Conservation (phyloP, 2,113 vertebrate genomes). For the Taurulus bubalis region DNA sequence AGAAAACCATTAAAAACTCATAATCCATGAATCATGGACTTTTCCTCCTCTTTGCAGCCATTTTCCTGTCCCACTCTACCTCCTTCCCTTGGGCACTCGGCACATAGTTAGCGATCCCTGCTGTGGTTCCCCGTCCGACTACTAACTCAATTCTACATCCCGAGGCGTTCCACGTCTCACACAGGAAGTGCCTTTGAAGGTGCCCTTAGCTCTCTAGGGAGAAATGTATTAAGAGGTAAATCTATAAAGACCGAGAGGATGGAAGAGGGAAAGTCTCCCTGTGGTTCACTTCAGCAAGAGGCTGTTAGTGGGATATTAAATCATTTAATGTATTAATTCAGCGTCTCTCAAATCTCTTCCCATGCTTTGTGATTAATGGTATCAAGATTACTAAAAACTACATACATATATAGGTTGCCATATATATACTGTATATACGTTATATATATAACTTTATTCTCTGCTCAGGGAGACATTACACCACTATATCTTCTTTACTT, state of each 20-base stretch:
- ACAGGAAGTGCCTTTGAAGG: conserved; percentile 56
- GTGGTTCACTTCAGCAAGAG: conserved; percentile 27
- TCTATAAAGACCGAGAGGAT: conserved; percentile 30
- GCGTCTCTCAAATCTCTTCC: not conserved
- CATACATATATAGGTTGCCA: too few species aligned
- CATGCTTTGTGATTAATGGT: not conserved
- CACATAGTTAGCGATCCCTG: conserved; percentile 51
- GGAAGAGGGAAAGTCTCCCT: conserved; percentile 9
- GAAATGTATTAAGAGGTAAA: conserved; percentile 32
- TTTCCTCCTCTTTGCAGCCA: conserved; percentile 35
- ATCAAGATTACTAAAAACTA: conserved; percentile 1
- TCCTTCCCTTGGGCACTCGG: conserved; percentile 44
- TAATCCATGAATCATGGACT: conserved; percentile 66
- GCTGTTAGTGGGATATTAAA: conserved; percentile 10
- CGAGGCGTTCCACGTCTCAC: conserved; percentile 32
- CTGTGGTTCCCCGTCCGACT: conserved; percentile 37
- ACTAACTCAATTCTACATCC: conserved; percentile 52
- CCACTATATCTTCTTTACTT: too few species aligned
- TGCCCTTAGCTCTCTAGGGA: conserved; percentile 45
- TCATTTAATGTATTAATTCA: conserved; percentile 11
- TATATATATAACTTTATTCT: too few species aligned
- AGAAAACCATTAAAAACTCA: conserved; percentile 59
- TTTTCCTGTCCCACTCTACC: conserved; percentile 57
- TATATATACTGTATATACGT: too few species aligned
- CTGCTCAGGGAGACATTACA: too few species aligned